Conservation (phyloP, 2,888 invertebrate genomes). For the Sinotaia quadrata region DNA sequence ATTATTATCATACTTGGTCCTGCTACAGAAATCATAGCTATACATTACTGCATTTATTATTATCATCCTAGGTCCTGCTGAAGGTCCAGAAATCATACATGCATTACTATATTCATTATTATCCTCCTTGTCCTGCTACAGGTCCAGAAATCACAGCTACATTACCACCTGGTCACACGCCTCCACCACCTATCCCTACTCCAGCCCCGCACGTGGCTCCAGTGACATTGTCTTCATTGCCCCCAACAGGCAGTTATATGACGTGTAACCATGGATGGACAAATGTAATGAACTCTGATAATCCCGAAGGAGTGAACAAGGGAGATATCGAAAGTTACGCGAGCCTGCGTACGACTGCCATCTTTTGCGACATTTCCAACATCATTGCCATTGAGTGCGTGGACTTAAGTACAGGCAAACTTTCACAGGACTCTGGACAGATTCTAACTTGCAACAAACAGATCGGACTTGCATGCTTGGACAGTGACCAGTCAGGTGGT, state of each 20-base stretch:
- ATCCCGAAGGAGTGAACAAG: conserved; percentile 55
- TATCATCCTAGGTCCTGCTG: too few species aligned
- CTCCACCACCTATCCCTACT: conserved; percentile 16
- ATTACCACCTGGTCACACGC: conserved; percentile 18
- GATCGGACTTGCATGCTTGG: conserved; percentile 54
- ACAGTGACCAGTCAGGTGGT: conserved; percentile 42
- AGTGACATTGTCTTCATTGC: conserved; percentile 9
- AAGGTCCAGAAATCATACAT: too few species aligned
- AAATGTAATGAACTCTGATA: conserved; percentile 80
- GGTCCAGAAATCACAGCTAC: conserved; percentile 20
- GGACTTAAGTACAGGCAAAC: conserved; percentile 78
- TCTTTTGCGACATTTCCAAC: conserved; percentile 53
- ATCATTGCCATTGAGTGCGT: conserved; percentile 82
- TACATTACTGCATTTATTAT: too few species aligned
- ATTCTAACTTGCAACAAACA: conserved; percentile 77
- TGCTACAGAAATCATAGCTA: too few species aligned
- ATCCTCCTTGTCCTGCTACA: too few species aligned
- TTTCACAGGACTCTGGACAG: conserved; percentile 81
- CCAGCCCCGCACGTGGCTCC: conserved; percentile 4
- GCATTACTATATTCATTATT: too few species aligned
- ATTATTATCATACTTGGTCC: too few species aligned
- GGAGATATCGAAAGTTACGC: conserved; percentile 64
- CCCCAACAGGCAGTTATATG: conserved; percentile 12
- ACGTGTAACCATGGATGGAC: conserved; percentile 81
- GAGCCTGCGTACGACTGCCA: conserved; percentile 46